These are phyloP conservation scores for Plagiodera versicolora DNA, from an alignment of 2,888 invertebrate species.

Conservation along the genomic window DNA sequence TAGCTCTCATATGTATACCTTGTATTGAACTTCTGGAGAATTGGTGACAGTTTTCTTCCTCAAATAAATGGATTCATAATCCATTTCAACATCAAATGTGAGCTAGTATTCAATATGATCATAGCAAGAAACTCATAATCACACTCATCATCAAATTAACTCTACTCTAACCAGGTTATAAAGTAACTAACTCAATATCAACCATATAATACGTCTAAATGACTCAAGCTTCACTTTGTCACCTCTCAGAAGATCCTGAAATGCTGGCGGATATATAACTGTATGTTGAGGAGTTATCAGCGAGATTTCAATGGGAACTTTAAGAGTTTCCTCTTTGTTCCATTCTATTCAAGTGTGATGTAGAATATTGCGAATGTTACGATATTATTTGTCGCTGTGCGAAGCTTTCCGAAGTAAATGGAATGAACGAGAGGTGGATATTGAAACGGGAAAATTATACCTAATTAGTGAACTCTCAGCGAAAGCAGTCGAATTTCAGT, in stretches of 20 bases:
- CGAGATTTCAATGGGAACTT: constrained; percentile 19
- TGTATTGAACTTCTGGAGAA: no score
- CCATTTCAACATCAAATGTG: constrained; percentile 5
- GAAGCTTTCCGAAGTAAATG: not conserved
- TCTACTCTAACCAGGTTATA: constrained; percentile 17
- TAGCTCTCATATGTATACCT: no score
- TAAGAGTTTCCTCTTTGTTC: constrained; percentile 11
- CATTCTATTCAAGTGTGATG: not conserved
- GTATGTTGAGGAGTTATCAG: constrained; percentile 20
- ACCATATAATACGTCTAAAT: constrained; percentile 23
- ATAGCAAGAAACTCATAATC: constrained; percentile 5
- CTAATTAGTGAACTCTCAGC: not conserved
- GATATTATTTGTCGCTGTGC: not conserved
- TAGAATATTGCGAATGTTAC: not conserved
- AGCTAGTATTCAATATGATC: constrained; percentile 21
- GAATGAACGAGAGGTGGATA: not conserved
- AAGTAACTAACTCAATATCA: constrained; percentile 21
- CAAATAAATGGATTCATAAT: not conserved
- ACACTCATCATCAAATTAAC: not conserved
- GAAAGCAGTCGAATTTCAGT: not conserved
- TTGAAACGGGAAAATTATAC: not conserved
- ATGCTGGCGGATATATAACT: constrained; percentile 17
- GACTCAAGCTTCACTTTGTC: constrained; percentile 22
- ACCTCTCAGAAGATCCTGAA: constrained; percentile 17
- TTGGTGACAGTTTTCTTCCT: no score